Evolutionary conservation across 2,113 vertebrate genomes (phyloP).

Genomic region (Pedetes capensis): DNA sequence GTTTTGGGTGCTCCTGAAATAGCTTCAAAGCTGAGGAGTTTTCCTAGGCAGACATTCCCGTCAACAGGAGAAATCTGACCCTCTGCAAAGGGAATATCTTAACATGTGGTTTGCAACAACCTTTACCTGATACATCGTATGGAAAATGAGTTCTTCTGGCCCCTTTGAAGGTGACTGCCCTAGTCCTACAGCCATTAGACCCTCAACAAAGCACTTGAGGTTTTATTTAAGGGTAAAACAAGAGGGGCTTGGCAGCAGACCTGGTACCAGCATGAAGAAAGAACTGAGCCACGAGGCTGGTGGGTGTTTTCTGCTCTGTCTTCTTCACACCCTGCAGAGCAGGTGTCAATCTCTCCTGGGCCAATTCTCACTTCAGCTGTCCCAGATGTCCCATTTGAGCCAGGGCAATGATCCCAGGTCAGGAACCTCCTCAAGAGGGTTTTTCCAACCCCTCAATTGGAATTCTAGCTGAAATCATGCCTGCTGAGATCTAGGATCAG

Average conservation of each 20-base stretch:
- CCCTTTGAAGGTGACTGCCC: neutral
- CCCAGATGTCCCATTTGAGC: neutral
- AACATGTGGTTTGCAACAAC: neutral
- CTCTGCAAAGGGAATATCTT: neutral
- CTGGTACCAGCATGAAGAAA: neutral
- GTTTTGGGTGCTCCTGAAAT: neutral
- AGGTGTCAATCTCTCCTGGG: no score
- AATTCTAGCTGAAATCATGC: neutral
- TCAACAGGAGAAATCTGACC: neutral
- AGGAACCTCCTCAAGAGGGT: neutral
- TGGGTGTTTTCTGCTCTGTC: neutral
- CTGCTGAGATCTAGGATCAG: neutral
- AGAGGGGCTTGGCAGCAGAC: neutral
- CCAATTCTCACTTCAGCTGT: neutral
- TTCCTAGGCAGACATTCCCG: neutral
- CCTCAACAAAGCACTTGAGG: neutral
- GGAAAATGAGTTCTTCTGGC: neutral
- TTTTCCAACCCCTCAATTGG: neutral
- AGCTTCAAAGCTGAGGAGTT: neutral
- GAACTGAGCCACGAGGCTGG: fast-evolving
- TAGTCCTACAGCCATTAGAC: neutral
- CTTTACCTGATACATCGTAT: neutral
- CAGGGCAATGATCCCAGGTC: neutral
- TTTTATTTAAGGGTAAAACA: neutral
- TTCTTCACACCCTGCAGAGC: no score